Conservation (phyloP, 2,113 vertebrate species). For the Montifringilla adamsi region DNA sequence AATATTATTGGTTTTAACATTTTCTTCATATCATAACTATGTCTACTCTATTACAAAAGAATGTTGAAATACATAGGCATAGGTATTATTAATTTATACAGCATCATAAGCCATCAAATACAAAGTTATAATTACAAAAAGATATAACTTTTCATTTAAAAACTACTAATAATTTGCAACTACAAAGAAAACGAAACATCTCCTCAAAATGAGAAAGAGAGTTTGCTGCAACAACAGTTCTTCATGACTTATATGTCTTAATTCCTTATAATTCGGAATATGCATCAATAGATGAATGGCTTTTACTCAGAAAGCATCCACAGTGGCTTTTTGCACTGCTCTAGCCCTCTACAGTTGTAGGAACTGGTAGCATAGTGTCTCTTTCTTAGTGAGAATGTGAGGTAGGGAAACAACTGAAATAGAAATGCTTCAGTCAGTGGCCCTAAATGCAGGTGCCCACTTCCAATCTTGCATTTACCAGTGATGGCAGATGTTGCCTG, state of each 20-base stretch:
- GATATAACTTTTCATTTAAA: not conserved
- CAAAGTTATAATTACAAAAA: not conserved
- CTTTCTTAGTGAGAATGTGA: not conserved
- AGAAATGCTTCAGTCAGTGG: not conserved
- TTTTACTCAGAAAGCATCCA: not conserved
- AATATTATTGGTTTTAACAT: not conserved
- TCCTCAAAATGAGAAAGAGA: not conserved
- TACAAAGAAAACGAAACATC: not conserved
- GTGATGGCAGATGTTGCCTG: rapidly evolving
- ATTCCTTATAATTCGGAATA: not conserved
- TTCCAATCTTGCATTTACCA: not conserved
- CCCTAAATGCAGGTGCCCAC: not conserved
- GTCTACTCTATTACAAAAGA: not conserved
- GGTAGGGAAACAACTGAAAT: not conserved
- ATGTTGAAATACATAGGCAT: not conserved
- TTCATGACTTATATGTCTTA: not conserved
- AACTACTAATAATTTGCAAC: not conserved
- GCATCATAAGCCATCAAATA: not conserved
- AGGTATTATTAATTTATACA: not conserved
- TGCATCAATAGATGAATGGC: not conserved
- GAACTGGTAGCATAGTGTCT: not conserved
- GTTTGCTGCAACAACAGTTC: not conserved
- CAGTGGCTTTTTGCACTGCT: not conserved
- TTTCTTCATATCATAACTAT: not conserved
- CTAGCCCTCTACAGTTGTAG: not conserved